Evolutionary conservation across 2,888 invertebrate genomes (phyloP), one percentile per base, ranked within the genome.

Genomic region (Eudemis profundana): DNA sequence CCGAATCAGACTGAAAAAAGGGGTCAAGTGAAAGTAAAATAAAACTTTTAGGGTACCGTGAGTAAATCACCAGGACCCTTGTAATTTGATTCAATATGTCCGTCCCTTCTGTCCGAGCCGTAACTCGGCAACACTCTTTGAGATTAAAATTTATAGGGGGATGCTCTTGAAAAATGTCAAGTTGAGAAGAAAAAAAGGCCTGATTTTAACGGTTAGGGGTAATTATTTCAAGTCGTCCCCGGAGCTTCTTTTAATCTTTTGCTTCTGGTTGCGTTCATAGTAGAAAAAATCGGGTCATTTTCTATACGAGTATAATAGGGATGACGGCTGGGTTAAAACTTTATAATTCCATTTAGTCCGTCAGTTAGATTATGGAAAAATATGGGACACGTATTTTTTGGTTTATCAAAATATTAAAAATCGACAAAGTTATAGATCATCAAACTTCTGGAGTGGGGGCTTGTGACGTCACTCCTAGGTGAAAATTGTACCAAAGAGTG

Each of bases 21-120:
- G 59, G 64, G 33, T 40, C 61, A 44, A 12, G 21, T 44, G 21
- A 12, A 33, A 21, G 50, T 23, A 33, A 44, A 59, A 64, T 63
- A 63, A 60, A 65, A 51, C 51, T 53, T 65, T 42, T 8, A 61
- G 27, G 38, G 64, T 59, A 36, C 50, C 44, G 36, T 15, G 46
- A 53, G 59, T 65, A 65, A 65, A 65, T 65, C 65, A 65, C 64
- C 44, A 15, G 60, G 46, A 65, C 65, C 65, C 65, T 65, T 65
- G 60, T 65, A 65, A 65, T 65, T 65, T 65, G 65, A 65, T 65
- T 65, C 65, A 60, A 60, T 65, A 59, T 65, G 65, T 65, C 38
- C 53, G 44, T 59, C 64, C 62, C 64, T 64, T 40, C 46, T 60
- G 65, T 65, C 51, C 59, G 53, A 60, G 33, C 23, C 44, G 64